phyloP scores from a whole-genome alignment of 2,113 vertebrate species.

The Sinosuthora webbiana region DNA sequence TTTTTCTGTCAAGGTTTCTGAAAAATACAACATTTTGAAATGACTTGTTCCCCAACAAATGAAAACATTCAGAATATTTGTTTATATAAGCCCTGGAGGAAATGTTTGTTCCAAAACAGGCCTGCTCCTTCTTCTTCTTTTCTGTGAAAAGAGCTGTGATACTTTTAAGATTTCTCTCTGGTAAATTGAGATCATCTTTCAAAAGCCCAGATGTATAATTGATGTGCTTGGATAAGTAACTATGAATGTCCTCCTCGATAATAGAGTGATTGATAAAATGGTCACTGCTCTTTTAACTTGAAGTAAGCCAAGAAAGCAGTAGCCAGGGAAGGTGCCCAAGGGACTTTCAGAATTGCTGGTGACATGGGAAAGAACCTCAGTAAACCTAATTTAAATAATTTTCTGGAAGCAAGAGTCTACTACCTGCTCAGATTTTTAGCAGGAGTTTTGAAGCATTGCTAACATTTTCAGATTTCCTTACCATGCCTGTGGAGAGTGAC shows the following conservation, averaged over 20 bases:
- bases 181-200: not conserved
- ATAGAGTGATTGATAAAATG: not conserved
- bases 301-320: not conserved
- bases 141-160: not conserved
- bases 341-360: not conserved
- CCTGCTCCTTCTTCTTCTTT: not conserved
- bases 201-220: not conserved
- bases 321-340: not conserved
- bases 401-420: not conserved
- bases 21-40: slow-evolving; percentile 27
- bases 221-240: not conserved
- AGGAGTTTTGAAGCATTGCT: not conserved
- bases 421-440: not conserved
- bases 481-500: not conserved
- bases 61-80: slow-evolving; percentile 10
- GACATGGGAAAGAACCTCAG: not conserved
- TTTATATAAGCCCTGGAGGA: slow-evolving; percentile 3
- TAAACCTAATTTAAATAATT: not conserved
- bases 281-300: not conserved
- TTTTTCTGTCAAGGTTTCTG: slow-evolving; percentile 9
- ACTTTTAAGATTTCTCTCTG: not conserved
- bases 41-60: slow-evolving; percentile 28
- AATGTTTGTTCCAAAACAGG: slow-evolving; percentile 10
- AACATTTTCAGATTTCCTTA: not conserved
- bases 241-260: not conserved